These are phyloP conservation scores for Chlamydotis undulata DNA, from an alignment of 2,113 vertebrate genomes.

Conservation along the genomic window DNA sequence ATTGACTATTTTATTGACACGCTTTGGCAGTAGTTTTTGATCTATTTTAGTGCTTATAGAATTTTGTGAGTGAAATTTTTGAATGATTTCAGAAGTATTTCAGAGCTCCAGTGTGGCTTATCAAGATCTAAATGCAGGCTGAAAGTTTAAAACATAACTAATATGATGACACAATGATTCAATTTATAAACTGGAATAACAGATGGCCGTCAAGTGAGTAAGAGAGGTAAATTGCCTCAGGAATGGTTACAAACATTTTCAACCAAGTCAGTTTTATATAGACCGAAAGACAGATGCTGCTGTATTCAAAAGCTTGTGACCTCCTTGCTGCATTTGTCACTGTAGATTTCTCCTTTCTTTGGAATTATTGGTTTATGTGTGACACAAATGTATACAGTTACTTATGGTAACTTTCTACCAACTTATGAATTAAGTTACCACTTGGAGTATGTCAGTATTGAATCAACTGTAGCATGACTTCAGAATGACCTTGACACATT, in stretches of 20 bases:
- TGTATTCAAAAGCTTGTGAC: constrained; percentile 3
- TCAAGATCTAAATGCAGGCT: neutral
- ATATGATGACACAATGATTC: neutral
- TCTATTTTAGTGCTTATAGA: neutral
- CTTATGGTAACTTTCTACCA: neutral
- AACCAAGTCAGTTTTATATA: neutral
- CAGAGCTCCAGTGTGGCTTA: neutral
- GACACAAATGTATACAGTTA: neutral
- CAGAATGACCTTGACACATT: neutral
- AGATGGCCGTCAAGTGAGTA: neutral
- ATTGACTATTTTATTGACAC: neutral
- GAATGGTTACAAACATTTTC: constrained; percentile 6
- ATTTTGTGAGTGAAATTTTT: neutral
- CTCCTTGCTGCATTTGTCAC: neutral
- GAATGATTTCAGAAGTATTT: neutral
- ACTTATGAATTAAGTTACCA: neutral
- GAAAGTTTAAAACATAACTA: neutral
- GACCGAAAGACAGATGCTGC: neutral
- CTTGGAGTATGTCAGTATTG: neutral
- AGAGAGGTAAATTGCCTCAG: neutral
- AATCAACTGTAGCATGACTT: neutral
- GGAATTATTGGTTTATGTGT: neutral
- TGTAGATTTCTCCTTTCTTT: neutral
- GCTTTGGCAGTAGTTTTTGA: neutral
- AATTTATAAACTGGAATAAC: neutral